Base-by-base conservation (phyloP, 2,113 vertebrate genomes). In the Ctenodactylus gundi region DNA sequence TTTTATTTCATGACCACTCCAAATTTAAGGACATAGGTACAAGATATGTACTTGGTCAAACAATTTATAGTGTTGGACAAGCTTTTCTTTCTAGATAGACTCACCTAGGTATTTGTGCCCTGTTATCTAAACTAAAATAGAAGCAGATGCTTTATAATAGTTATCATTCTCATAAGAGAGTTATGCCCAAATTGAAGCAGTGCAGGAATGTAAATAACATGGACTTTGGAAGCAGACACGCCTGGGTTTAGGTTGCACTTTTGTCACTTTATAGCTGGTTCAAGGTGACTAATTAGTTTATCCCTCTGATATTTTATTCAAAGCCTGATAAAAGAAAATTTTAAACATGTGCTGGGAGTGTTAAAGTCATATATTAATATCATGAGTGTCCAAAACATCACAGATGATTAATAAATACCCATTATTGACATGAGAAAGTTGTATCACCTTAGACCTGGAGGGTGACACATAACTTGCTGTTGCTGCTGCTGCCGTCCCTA, bases 61-160 rank as follows among this genome's bases (percentile, higher is more conserved):
- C 18, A 51, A 53, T 76, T 18, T 49, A 36, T 15, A 49, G 15
- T 46, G 18, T 65, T 1, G 10, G 3, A 14, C 44, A 46, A 53
- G 15, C 21, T 70, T 20, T 53, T 91, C 1, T 39, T 94, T 72
- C 39, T 53, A 53, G 60, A n/a, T 1, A 36, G 4, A 77, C 44
- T 65, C 25, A 75, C 44, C 4, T 44, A 78, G 1, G 23, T 41
- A 65, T 41, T 39, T 85, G 1, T 13, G 46, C 18, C 21, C 3
- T 78, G 64, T 39, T 76, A 55, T 31, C 44, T 64, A 17, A 70
- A 55, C 41, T 46, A 82, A 87, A 77, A 92, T 46, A 53, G 31
- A 51, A 41, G n/a, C 0, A 62, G 46, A 46, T 44, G 46, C 29
- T 60, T 14, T 65, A 36, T n/a, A 70, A 39, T 53, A 55, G 21